Base-by-base conservation (phyloP, 2,888 invertebrate genomes). In the Idaea dimidiata region DNA sequence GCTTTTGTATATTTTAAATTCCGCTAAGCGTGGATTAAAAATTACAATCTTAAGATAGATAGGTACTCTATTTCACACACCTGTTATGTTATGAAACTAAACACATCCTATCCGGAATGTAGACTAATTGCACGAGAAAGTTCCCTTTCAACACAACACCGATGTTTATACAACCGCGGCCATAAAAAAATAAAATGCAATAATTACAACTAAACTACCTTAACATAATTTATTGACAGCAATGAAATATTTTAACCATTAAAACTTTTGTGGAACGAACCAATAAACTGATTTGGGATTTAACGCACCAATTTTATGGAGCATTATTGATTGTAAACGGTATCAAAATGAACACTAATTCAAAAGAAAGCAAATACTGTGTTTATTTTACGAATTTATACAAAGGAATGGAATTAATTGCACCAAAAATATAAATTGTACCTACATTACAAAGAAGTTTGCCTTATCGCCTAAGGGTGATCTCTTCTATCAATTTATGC, bases 271-370 rank as follows among this genome's bases (percentile, higher is more conserved):
- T 62, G 66, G 58, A 57, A 66, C 67, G 63, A 72, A 72, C 73
- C 58, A 58, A 33, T 58, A 71, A 76, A 75, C 71, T 71, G 68
- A 62, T 66, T 61, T 63, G 63, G 63, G 61, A 68, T 74, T 72
- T 72, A 76, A 67, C 68, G 66, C 61, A 57, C 64, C 66, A 66
- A 71, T 72, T 79, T 80, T 78, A 75, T 71, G 71, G 68, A 66
- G 72, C 75, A 75, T 81, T 79, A 81, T 81, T 79, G 80, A 85
- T 84, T 81, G 80, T 84, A 83, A 82, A 78, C 73, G 75, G 72
- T 78, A 82, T 78, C 77, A 73, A 80, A 79, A 80, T 76, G 74
- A 78, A 80, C 81, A 77, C 77, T 85, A 83, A 85, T 85, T 78
- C 74, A 74, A 76, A 68, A 61, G 64, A 76, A 81, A 80, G 84